Evolutionary conservation across 2,888 invertebrate genomes (phyloP).

Genomic region (Hylaea fasciaria): DNA sequence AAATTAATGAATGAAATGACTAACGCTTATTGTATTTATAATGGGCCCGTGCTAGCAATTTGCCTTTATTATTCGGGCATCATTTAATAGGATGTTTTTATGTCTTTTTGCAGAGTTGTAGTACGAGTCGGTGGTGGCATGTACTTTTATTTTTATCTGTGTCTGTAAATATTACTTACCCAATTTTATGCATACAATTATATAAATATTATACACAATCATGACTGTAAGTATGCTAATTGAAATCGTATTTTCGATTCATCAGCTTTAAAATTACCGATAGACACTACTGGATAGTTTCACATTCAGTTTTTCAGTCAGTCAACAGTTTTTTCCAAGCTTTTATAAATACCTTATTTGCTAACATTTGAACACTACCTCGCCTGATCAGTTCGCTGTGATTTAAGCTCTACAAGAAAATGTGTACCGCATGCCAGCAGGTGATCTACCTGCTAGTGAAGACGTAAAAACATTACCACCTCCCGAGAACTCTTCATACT

Average conservation of each 20-base stretch:
- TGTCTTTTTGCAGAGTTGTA: slow-evolving; percentile 4
- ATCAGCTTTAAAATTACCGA: too few relatives aligned
- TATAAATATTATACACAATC: too few relatives aligned
- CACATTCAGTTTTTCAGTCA: too few relatives aligned
- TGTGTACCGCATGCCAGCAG: slow-evolving; percentile 27
- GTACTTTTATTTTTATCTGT: too few relatives aligned
- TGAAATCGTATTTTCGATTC: background rate
- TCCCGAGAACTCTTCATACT: slow-evolving; percentile 34
- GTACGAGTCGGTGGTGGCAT: background rate
- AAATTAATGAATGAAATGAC: slow-evolving; percentile 42
- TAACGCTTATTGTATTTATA: slow-evolving; percentile 32
- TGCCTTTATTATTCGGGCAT: slow-evolving; percentile 8
- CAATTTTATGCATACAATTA: too few relatives aligned
- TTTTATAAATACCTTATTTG: too few relatives aligned
- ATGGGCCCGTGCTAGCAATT: slow-evolving; percentile 7
- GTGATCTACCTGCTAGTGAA: slow-evolving; percentile 31
- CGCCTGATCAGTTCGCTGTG: slow-evolving; percentile 1
- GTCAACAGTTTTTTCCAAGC: too few relatives aligned
- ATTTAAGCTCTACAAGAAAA: slow-evolving; percentile 17
- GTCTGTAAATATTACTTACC: too few relatives aligned
- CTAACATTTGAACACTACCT: too few relatives aligned
- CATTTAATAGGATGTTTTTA: background rate
- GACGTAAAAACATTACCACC: slow-evolving; percentile 34
- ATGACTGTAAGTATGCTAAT: too few relatives aligned
- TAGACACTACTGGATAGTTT: too few relatives aligned